A percentile compares a stretch with the other conserved stretches of the same genome.
phyloP scores from a whole-genome alignment of 2,888 invertebrate genomes.

The Leptinotarsa peninsularis region DNA sequence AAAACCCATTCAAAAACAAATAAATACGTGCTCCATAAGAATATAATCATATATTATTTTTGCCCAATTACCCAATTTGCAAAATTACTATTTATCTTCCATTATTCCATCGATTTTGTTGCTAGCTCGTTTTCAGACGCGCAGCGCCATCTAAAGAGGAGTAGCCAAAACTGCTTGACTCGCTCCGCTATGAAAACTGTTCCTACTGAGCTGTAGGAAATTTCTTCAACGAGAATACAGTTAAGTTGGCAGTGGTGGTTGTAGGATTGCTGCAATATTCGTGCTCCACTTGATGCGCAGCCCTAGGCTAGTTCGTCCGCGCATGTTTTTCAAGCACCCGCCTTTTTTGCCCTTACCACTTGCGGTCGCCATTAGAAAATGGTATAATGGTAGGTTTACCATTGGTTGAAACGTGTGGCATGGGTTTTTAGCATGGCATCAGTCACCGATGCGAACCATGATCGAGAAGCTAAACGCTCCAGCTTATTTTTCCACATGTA shows the following conservation, averaged over 20 bases:
- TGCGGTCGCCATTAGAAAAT: conserved; percentile 61
- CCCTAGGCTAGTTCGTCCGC: conserved; percentile 18
- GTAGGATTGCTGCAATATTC: background rate
- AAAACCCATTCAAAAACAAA: conserved; percentile 32
- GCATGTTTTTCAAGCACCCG: conserved; percentile 45
- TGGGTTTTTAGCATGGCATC: conserved; percentile 62
- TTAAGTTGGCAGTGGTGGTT: background rate
- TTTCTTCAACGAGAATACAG: background rate
- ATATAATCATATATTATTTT: conserved; percentile 40
- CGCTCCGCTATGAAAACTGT: background rate
- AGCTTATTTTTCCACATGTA: no score
- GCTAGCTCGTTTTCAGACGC: conserved; percentile 18
- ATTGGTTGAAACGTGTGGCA: conserved; percentile 60
- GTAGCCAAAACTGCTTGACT: background rate
- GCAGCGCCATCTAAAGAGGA: conserved; percentile 37
- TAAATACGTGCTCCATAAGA: conserved; percentile 39
- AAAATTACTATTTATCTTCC: conserved; percentile 35
- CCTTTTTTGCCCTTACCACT: conserved; percentile 55
- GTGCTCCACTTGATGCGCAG: background rate
- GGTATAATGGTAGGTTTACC: conserved; percentile 60
- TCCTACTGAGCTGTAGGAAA: background rate
- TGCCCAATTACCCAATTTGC: conserved; percentile 38
- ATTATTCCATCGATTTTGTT: conserved; percentile 28
- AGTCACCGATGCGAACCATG: conserved; percentile 22
- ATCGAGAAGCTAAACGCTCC: background rate